Evolutionary conservation across 1,140 invertebrate genomes (phyloP), one percentile per base, ranked within the genome.

Genomic region (Charaxes varanes): DNA sequence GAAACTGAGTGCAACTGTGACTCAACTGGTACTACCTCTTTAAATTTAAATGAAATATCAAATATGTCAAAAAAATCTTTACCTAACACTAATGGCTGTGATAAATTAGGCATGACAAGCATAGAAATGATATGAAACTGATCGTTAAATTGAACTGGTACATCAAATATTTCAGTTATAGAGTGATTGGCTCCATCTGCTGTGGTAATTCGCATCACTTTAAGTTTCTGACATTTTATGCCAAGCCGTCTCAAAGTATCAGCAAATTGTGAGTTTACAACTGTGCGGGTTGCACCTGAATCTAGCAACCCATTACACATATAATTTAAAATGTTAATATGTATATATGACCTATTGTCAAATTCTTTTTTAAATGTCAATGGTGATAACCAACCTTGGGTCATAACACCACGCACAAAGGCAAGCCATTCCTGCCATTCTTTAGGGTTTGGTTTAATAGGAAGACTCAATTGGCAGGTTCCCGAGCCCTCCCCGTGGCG

Each of bases 21-120:
- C 3, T 13, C 16, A 2, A 5, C 1, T 2, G 21, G 3, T 1
- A 3, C 8, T 19, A 14, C 17, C 5, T 6, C 6, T 17, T 30
- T 19, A 36, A 44, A 44, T 6, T 28, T 44, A 36, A 44, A 44
- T n/a, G 24, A 36, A 14, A 44, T 44, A 8, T 30, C 35, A 27
- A 46, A 46, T 7, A 19, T 7, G 11, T 46, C 35, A 27, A 46
- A 38, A 40, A 46, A 38, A 15, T 46, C 35, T 34, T 31, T 36
- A 23, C 41, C 41, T 4, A 44, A 17, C 14, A 44, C 23, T 36
- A 44, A 15, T 17, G 7, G 16, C 13, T 44, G 41, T 2, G 17
- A 21, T 8, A 44, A 16, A 4, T 27, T 23, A 2, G 33, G 33
- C 41, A 44, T 44, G 3, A 44, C 7, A 23, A 44, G 11, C 33